Evolutionary conservation across 2,888 invertebrate species (phyloP).

Genomic region (Fragum fragum): DNA sequence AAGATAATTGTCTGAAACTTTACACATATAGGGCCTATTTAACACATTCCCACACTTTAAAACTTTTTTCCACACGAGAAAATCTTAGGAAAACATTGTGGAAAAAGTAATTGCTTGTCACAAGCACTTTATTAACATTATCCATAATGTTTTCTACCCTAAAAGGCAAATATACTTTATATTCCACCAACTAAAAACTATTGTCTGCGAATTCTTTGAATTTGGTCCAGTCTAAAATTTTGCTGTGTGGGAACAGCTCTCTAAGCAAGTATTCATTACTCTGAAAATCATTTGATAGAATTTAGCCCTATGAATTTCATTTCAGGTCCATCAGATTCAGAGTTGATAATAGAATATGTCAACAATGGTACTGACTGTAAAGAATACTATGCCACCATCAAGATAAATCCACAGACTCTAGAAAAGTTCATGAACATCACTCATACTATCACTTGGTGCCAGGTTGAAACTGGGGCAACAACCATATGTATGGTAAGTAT

Average conservation of each 20-base stretch:
- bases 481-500: conserved; percentile 10
- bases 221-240: too few relatives aligned
- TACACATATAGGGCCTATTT: too few relatives aligned
- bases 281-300: too few relatives aligned
- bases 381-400: conserved; percentile 2
- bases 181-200: too few relatives aligned
- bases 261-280: background rate
- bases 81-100: conserved; percentile 1
- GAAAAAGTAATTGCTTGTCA: conserved; percentile 1
- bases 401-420: background rate
- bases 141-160: conserved; percentile 1
- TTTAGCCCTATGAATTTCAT: background rate
- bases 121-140: background rate
- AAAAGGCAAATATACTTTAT: too few relatives aligned
- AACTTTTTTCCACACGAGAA: too few relatives aligned
- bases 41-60: too few relatives aligned
- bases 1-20: too few relatives aligned
- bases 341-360: conserved; percentile 15
- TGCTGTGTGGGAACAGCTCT: too few relatives aligned
- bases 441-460: conserved; percentile 19
- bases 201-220: too few relatives aligned
- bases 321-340: conserved; percentile 3
- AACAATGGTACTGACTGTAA: conserved; percentile 3
- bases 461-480: background rate
- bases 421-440: background rate